Evolutionary conservation across 2,888 invertebrate species (phyloP).

Genomic region (Dynastes hyllus): DNA sequence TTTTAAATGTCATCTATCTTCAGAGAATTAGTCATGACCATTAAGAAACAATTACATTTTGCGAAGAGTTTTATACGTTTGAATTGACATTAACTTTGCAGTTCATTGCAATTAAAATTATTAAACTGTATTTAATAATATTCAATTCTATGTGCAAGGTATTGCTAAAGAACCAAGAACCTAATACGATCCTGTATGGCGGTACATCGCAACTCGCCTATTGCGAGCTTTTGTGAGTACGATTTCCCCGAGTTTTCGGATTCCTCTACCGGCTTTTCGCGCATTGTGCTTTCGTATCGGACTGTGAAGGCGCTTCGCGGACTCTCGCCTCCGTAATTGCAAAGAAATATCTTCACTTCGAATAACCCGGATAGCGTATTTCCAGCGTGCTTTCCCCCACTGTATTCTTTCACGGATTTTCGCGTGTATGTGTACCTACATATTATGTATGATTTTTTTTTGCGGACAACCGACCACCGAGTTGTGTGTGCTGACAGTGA

Average conservation of each 20-base stretch:
- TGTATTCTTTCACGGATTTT: not conserved
- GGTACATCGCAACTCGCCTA: not conserved
- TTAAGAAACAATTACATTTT: too few relatives aligned
- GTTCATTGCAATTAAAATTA: too few relatives aligned
- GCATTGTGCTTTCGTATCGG: conserved; percentile 39
- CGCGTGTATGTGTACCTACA: not conserved
- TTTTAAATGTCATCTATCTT: too few relatives aligned
- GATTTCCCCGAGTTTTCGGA: conserved; percentile 31
- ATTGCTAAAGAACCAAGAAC: conserved; percentile 23
- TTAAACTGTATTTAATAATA: too few relatives aligned
- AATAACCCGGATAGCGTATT: conserved; percentile 42
- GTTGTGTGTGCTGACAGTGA: not conserved
- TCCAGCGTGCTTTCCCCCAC: conserved; percentile 1
- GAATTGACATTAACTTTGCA: too few relatives aligned
- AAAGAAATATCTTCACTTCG: conserved; percentile 50
- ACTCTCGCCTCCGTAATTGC: conserved; percentile 47
- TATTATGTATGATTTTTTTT: not conserved
- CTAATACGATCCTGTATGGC: conserved; percentile 51
- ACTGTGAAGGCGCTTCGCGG: conserved; percentile 44
- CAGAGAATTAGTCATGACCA: too few relatives aligned
- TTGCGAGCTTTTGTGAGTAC: conserved; percentile 29
- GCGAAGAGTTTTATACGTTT: too few relatives aligned
- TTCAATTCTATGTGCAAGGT: not conserved
- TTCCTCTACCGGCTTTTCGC: conserved; percentile 23
- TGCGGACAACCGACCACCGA: not conserved